Base-by-base conservation (phyloP, 2,797 vertebrate species). In the Crocodylus rhombifer region DNA sequence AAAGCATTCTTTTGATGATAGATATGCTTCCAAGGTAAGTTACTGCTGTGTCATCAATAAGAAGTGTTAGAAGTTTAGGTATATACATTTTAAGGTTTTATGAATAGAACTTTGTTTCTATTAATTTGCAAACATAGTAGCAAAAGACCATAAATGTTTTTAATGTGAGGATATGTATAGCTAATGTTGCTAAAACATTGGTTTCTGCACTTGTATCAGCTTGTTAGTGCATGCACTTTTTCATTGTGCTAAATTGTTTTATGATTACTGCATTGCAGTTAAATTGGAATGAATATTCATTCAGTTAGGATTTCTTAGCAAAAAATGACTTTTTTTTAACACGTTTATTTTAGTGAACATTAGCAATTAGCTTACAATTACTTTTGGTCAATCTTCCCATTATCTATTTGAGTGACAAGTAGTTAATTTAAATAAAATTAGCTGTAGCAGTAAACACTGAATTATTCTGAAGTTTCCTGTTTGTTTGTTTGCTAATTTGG, bases 1-100 rank as follows among this genome's bases (percentile, higher is more conserved):
- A 96, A 99, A 99, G 78, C 99, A 99, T 96, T 98, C 99, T 2
- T 99, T 99, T 74, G 99, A 99, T 78, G 99, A 99, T 67, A 98
- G 99, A 97, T 99, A 99, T 0, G 91, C 97, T 73, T 98, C 98
- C 0, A 99, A 98, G 98, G 99, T 99, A 95, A 98, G 98, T 95
- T 62, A 30, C 36, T 84, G 51, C 58, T 76, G 0, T 36, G 9
- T 7, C 58, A 67, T 14, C 63, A 57, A 25, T 55, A 16, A 1
- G n/a, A 60, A 85, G 56, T 61, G 65, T 65, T 62, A 67, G 86
- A 51, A 88, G 26, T 10, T 64, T 26, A 77, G 58, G 11, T 56
- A 8, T 87, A 21, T 15, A 60, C 8, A 16, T 6, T 4, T 42
- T 12, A 2, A 65, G 61, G 5, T 71, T 71, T 71, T 42, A 71